phyloP scores from a whole-genome alignment of 2,113 vertebrate species.

The Otolemur garnettii region DNA sequence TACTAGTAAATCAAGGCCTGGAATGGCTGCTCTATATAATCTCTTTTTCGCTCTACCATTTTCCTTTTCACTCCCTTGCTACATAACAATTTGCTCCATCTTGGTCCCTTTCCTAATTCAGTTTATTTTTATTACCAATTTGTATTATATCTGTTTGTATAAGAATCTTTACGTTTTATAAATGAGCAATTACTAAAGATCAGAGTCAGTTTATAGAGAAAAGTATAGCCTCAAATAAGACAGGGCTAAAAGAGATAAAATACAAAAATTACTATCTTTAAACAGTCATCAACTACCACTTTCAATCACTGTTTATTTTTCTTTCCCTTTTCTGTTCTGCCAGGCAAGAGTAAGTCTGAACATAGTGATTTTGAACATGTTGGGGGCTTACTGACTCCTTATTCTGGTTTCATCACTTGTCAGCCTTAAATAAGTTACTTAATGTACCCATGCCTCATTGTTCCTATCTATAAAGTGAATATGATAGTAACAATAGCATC shows the following conservation, averaged over 20 bases:
- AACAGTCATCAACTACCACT: not conserved
- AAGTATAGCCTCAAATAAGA: conserved; percentile 14
- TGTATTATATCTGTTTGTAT: conserved; percentile 52
- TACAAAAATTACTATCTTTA: conserved; percentile 24
- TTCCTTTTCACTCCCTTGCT: not conserved
- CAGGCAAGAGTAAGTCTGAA: not conserved
- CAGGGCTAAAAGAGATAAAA: not conserved
- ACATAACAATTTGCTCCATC: not conserved
- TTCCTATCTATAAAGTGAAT: not conserved
- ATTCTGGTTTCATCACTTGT: not conserved
- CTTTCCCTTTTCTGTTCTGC: conserved; percentile 23
- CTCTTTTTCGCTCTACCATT: not conserved
- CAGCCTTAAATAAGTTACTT: not conserved
- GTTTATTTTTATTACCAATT: conserved; percentile 52
- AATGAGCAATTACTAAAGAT: conserved; percentile 50
- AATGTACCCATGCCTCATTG: not conserved
- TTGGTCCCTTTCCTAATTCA: not conserved
- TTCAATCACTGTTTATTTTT: not conserved
- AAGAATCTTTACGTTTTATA: conserved; percentile 21
- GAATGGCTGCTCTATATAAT: not conserved
- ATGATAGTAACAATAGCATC: not conserved
- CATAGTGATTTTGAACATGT: not conserved
- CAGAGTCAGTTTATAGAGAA: conserved; percentile 35
- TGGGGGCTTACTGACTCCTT: not conserved
- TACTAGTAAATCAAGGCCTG: not conserved